Conservation (phyloP, 2,113 vertebrate species). For the rat (Rattus norvegicus) region GRCr8 NC_086021.1:79619501-79620000, state of each 20-base stretch:
- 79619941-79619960: constrained; percentile 1
- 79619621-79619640: neutral
- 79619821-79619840: neutral
- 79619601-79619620: neutral
- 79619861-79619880: neutral
- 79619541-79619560: neutral
- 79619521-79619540: neutral
- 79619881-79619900: neutral
- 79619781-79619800: neutral
- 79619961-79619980: neutral
- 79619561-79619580: neutral
- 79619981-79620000: constrained; percentile 9
- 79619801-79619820: neutral
- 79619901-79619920: constrained; percentile 1
- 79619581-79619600: constrained; percentile 57
- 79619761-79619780: neutral
- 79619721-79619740: neutral
- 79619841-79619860: neutral
- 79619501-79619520: constrained; percentile 21
- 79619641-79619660: neutral
- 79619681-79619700: neutral
- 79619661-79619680: neutral
- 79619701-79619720: neutral
- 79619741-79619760: neutral
- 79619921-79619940: constrained; percentile 9